Conservation (phyloP, 2,797 vertebrate genomes). For the Gobio occitaniae region DNA sequence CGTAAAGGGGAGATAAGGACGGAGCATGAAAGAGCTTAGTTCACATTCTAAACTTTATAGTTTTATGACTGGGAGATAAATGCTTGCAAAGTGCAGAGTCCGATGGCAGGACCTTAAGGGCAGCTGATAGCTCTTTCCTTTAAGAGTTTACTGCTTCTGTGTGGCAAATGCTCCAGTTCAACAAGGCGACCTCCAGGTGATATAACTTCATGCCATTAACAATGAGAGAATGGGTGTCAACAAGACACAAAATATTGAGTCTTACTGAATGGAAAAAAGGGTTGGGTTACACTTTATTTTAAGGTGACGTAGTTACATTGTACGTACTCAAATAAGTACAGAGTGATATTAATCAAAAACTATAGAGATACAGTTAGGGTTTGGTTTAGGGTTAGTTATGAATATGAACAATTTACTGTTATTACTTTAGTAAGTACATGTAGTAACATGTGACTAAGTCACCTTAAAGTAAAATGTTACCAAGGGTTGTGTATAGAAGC, state of each 20-base stretch:
- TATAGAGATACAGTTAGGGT: no score
- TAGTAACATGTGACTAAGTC: no score
- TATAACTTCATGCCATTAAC: slow-evolving; percentile 6
- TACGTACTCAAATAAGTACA: no score
- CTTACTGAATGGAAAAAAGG: slow-evolving; percentile 4
- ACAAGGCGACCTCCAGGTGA: background rate
- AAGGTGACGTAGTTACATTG: no score
- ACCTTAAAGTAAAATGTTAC: no score
- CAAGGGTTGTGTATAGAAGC: background rate
- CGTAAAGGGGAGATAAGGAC: slow-evolving; percentile 46
- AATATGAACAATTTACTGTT: no score
- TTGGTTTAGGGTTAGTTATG: no score
- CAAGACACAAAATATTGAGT: background rate
- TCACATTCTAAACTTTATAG: slow-evolving; percentile 55
- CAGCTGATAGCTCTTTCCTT: background rate
- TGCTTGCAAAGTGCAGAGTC: slow-evolving; percentile 50
- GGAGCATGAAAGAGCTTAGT: slow-evolving; percentile 49
- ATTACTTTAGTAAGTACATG: no score
- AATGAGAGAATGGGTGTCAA: slow-evolving; percentile 1
- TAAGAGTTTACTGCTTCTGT: slow-evolving; percentile 5
- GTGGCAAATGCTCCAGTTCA: slow-evolving; percentile 23
- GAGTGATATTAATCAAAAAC: no score
- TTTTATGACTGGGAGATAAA: slow-evolving; percentile 57
- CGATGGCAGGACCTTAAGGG: slow-evolving; percentile 24
- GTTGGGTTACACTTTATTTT: no score